These are phyloP conservation scores for Crotophaga sulcirostris DNA, from an alignment of 2,113 vertebrate genomes.

Conservation along the genomic window DNA sequence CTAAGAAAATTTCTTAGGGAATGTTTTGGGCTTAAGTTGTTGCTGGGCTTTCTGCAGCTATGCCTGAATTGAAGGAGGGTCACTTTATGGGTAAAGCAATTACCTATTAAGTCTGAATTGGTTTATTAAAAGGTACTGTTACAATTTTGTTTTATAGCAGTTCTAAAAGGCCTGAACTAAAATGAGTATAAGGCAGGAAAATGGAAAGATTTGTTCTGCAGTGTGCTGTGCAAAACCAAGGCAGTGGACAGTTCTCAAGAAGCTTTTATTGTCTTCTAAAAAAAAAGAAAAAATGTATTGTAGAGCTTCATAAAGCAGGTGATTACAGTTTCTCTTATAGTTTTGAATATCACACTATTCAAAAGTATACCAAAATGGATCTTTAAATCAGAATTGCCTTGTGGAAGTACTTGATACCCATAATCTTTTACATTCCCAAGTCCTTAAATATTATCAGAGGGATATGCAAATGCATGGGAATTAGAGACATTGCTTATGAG, in stretches of 20 bases:
- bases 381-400: neutral
- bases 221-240: neutral
- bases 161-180: neutral
- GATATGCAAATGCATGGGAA: neutral
- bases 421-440: neutral
- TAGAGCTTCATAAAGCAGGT: neutral
- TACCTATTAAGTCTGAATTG: conserved; percentile 5
- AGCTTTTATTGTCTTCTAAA: neutral
- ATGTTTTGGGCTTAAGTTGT: neutral
- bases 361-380: neutral
- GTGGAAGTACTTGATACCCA: neutral
- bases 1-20: conserved; percentile 33
- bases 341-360: neutral
- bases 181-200: neutral
- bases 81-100: neutral
- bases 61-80: neutral
- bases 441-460: neutral
- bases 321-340: neutral
- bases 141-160: neutral
- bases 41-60: neutral
- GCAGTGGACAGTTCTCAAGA: neutral
- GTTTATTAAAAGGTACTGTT: conserved; percentile 23
- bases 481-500: neutral
- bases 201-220: neutral
- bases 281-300: neutral